Evolutionary conservation across 2,113 vertebrate species (phyloP).

Genomic region (Dissostichus mawsoni): DNA sequence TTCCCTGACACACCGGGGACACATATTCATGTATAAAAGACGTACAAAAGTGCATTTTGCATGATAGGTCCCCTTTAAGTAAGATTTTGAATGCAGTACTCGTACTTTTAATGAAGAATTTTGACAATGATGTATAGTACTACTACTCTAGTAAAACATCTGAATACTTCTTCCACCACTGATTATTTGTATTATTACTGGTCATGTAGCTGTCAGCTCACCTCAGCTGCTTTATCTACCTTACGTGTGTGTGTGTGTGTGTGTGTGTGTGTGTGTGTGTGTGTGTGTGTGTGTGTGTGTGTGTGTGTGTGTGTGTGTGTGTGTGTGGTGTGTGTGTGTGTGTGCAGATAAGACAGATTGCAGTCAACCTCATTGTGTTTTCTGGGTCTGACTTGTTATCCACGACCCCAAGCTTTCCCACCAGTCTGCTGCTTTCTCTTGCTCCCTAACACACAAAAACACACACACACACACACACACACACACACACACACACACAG

Average conservation of each 20-base stretch:
- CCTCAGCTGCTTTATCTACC: conserved; percentile 21
- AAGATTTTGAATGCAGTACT: too few relatives aligned
- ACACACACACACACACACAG: background rate
- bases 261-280: conserved; percentile 7
- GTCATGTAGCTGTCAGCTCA: conserved; percentile 26
- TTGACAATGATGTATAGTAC: too few relatives aligned
- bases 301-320: conserved; percentile 8
- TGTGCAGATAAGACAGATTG: conserved; percentile 64
- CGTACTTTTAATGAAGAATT: too few relatives aligned
- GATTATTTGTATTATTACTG: conserved; percentile 33
- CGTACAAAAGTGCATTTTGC: too few relatives aligned
- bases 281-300: conserved; percentile 6
- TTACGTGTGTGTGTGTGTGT: conserved; percentile 19
- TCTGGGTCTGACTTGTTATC: conserved; percentile 69
- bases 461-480: conserved; percentile 25
- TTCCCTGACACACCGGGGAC: too few relatives aligned
- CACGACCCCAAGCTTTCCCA: conserved; percentile 67
- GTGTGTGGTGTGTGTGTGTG: conserved; percentile 27
- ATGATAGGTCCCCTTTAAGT: too few relatives aligned
- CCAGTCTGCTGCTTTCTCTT: conserved; percentile 28
- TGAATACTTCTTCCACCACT: too few relatives aligned
- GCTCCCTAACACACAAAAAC: conserved; percentile 13
- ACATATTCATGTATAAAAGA: too few relatives aligned
- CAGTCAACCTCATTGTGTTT: conserved; percentile 67
- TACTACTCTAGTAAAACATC: too few relatives aligned